Evolutionary conservation across 2,113 vertebrate species (phyloP), one percentile per base, ranked within the genome.

Genomic region (Mesocricetus auratus): DNA sequence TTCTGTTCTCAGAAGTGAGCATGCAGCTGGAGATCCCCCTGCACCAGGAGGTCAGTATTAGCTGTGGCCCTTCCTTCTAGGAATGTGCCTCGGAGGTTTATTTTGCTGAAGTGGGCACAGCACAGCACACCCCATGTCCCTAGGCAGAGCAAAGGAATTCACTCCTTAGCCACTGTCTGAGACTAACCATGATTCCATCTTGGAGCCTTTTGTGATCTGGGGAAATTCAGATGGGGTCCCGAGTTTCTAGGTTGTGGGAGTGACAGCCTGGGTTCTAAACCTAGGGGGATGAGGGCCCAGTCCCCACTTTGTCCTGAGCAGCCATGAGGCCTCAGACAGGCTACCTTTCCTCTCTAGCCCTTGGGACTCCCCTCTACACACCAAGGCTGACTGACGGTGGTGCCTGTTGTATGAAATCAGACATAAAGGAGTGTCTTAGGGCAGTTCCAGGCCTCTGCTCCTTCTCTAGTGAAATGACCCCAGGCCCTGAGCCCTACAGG

Each of bases 51-150:
- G 58, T 50, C 58, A 42, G 31, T 5, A 11, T 42, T 6, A 69
- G 94, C 74, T 8, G 92, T 56, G 78, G 31, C n/a, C 66, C 73
- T 94, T 97, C 86, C 94, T 94, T 96, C 96, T 95, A 97, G 96
- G 94, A 95, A 85, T 1, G 12, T 17, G 71, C 17, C 33, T 69
- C 42, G 0, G 33, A 66, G 86, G 71, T 66, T 93, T 78, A 87
- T 94, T 94, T 95, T 85, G 82, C 36, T 42, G 94, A 89, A 73
- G 66, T 53, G 81, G 66, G 94, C 82, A 39, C 17, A 89, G 89
- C 58, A 47, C 58, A 36, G 16, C 68, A 36, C 0, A 0, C 50
- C 22, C 73, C 12, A 0, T 60, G 24, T 29, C 4, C 66, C 81
- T 0, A 0, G 45, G 93, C 39, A n/a, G 71, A 87, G 50, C 39